Conservation (phyloP, 2,888 invertebrate species). For the Charanyca ferruginea region DNA sequence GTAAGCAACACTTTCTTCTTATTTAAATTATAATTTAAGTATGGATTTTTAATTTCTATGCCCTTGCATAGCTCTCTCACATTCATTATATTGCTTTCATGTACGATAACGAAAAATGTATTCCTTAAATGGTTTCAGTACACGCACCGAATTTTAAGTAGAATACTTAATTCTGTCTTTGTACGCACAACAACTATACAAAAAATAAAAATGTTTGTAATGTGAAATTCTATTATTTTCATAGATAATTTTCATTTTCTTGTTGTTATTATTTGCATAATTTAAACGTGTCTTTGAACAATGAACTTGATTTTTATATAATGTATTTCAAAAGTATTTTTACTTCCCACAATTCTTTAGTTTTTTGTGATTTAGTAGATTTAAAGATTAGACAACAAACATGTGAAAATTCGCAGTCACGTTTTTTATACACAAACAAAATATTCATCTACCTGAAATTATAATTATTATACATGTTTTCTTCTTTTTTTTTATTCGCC, state of each 20-base stretch:
- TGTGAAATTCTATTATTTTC: neutral
- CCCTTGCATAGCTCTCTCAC: conserved; percentile 19
- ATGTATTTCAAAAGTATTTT: neutral
- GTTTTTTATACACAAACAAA: no score
- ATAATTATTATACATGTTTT: neutral
- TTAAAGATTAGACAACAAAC: neutral
- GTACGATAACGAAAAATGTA: conserved; percentile 29
- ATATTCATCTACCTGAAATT: neutral
- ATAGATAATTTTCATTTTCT: neutral
- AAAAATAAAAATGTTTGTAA: neutral
- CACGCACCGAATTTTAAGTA: conserved; percentile 37
- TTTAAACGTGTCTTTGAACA: neutral
- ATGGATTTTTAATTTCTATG: conserved; percentile 6
- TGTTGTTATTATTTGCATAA: neutral
- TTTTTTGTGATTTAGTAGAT: neutral
- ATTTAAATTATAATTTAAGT: neutral
- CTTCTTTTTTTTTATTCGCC: no score
- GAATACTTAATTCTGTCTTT: neutral
- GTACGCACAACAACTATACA: neutral
- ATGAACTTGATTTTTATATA: neutral
- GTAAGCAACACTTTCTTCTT: conserved; percentile 9
- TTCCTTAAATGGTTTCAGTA: conserved; percentile 21
- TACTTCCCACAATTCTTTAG: neutral
- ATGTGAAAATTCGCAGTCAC: neutral
- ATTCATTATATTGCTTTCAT: conserved; percentile 29